Base-by-base conservation (phyloP, 2,888 invertebrate genomes). In the Watsonalla binaria region DNA sequence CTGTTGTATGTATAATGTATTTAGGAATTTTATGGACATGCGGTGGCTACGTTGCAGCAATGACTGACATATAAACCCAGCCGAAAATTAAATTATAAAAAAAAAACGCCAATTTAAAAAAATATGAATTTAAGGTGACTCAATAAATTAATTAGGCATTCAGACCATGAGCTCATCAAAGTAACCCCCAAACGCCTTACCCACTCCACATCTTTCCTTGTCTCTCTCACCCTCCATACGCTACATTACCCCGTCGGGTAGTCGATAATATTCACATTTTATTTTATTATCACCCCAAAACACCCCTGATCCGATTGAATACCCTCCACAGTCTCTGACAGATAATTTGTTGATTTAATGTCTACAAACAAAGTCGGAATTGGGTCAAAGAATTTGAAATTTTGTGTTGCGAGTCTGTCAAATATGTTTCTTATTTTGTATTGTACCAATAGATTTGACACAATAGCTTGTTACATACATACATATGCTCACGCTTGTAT, bases 211-310 rank as follows among this genome's bases (percentile, higher is more conserved):
- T 45, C 53, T 57, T 53, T 53, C 47, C 11, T 15, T 0, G 47
- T 55, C 53, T 49, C 42, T 61, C 47, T 33, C 52, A 70, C 74
- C 74, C 74, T 68, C 62, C 67, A 70, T 68, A 82, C 76, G 78
- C 68, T 71, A 80, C 82, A 84, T 86, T 85, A 85, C 82, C 76
- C 68, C 76, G 69, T 67, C 78, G 80, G 78, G 77, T 74, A 78
- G 80, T 84, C 80, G 80, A 86, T 86, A 85, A 82, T 82, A 84
- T 82, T 82, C 84, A 70, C 86, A 83, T 86, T 86, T 80, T 76
- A 82, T 86, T 84, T 81, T 85, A 85, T 85, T 84, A 80, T 82
- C 74, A 69, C 72, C 78, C 73, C 71, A 42, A 42, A 66, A 67
- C 72, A 71, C 74, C 63, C 57, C 61, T 60, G 46, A 51, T 54